Evolutionary conservation across 2,888 invertebrate genomes (phyloP).

Genomic region (Caenorhabditis afra): DNA sequence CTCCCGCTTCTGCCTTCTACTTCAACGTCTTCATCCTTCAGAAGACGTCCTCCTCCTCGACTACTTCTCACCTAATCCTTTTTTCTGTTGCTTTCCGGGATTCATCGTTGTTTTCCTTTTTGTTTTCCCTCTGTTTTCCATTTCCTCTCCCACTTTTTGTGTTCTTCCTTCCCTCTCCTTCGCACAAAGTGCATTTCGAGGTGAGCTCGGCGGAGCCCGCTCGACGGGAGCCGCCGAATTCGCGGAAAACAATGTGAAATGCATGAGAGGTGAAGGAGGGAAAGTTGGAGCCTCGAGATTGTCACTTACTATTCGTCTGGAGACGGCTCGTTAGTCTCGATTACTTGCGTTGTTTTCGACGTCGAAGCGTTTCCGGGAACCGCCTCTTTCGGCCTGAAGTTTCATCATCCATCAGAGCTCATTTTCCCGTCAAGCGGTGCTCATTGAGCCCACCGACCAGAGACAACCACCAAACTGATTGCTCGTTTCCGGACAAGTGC

Average conservation of each 20-base stretch:
- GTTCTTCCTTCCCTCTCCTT: constrained; percentile 2
- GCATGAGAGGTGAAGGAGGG: constrained; percentile 45
- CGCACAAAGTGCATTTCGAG: constrained; percentile 35
- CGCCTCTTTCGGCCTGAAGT: not conserved
- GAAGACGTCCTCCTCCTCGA: not conserved
- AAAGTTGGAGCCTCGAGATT: constrained; percentile 18
- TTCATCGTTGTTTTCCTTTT: constrained; percentile 4
- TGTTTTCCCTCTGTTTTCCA: not conserved
- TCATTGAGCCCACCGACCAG: constrained; percentile 36
- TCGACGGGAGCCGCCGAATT: constrained; percentile 11
- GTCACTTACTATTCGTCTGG: constrained; percentile 58
- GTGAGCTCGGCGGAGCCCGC: not conserved
- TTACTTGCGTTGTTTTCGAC: constrained; percentile 38
- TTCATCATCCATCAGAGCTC: constrained; percentile 6
- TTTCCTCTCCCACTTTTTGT: not conserved
- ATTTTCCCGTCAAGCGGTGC: constrained; percentile 44
- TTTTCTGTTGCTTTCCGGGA: not conserved
- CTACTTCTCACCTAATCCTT: constrained; percentile 11
- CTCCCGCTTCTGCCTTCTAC: too few species aligned
- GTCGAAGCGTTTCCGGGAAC: not conserved
- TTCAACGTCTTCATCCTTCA: not conserved
- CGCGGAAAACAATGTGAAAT: constrained; percentile 55
- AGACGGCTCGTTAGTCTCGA: constrained; percentile 35
- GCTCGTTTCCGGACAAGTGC: constrained; percentile 49
- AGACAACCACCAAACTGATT: constrained; percentile 41